Base-by-base conservation (phyloP, 2,888 invertebrate species). In the Neuroscelio doddi region DNA sequence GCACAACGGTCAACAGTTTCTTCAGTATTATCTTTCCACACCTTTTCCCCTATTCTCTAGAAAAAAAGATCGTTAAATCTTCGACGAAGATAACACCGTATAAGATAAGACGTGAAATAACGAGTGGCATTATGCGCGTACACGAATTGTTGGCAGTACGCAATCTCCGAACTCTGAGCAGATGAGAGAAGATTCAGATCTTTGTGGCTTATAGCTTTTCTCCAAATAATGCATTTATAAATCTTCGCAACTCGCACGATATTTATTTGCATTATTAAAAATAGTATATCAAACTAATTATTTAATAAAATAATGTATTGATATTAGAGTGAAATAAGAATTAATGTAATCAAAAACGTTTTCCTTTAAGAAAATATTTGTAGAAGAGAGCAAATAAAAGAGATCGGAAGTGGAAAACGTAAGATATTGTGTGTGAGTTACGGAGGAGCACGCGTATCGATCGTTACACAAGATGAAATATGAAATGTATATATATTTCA, bases 101-200 rank as follows among this genome's bases (percentile, higher is more conserved):
- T 49, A 61, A 62, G 68, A 68, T 66, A 69, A 69, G 68, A 69
- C 63, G 53, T 52, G 39, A 70, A 70, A 69, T 71, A 71, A 72
- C 71, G 72, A 71, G 69, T 51, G 61, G 62, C 55, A 68, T 69
- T 75, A 75, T 76, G 73, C 75, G 64, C 68, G 66, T 67, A 64
- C 74, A 75, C 75, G 76, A 69, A 70, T 70, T 56, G 63, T 69
- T 68, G 47, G 57, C 63, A 53, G 62, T 63, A 71, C 68, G 69
- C 72, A 71, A 72, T 72, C 69, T 67, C 70, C 70, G 66, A 71
- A 74, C 70, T 70, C 55, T 64, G 69, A 53, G 67, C 64, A 68
- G 59, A 63, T 59, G 64, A 62, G 52, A 65, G 53, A 55, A 76
- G 71, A 73, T 73, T 69, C 50, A 59, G 58, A 74, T 73, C 72